Evolutionary conservation across 2,888 invertebrate species (phyloP), one percentile per base, ranked within the genome.

Genomic region (Gerris lacustris): DNA sequence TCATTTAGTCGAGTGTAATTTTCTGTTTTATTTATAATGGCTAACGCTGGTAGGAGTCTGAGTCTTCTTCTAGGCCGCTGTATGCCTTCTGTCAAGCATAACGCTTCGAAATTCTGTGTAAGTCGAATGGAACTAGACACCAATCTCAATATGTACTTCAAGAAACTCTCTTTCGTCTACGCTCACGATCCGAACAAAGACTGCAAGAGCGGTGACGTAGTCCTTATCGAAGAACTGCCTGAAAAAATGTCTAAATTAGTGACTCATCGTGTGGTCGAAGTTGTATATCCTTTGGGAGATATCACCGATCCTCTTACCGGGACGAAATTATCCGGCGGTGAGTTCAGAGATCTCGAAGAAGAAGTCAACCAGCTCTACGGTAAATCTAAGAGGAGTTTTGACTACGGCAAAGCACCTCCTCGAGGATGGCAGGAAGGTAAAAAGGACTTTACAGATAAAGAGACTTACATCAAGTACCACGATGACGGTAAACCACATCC

Each of bases 261-360:
- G 9, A 89, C 90, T 6, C 93, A 94, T 78, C 84, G 87, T 82
- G 87, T 94, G 0, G 84, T 89, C 77, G 86, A 92, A 79, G 85
- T 94, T 6, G 85, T 94, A 17, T 91, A 90, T 80, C 89, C 89
- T 2, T 82, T 89, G 76, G 94, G 94, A 76, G 92, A 94, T 81
- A 82, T 92, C 69, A 90, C 87, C n/a, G 92, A 93, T 81, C 94
- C 94, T 2, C 82, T 94, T 44, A 89, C 90, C 66, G 90, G 90
- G 17, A 91, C 91, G 79, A 89, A 89, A 80, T 87, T 90, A 63
- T 87, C 89, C 0, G 87, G 84, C n/a, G 86, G 86, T 73, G 83
- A 83, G 77, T 78, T 67, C 76, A 82, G 93, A 77, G 90, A 92
- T 73, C 85, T 90, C 72, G 84, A 92, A 73, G 88, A 89, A 67